These are phyloP conservation scores for Furcifer pardalis DNA, from an alignment of 2,797 vertebrate species.

Conservation along the genomic window DNA sequence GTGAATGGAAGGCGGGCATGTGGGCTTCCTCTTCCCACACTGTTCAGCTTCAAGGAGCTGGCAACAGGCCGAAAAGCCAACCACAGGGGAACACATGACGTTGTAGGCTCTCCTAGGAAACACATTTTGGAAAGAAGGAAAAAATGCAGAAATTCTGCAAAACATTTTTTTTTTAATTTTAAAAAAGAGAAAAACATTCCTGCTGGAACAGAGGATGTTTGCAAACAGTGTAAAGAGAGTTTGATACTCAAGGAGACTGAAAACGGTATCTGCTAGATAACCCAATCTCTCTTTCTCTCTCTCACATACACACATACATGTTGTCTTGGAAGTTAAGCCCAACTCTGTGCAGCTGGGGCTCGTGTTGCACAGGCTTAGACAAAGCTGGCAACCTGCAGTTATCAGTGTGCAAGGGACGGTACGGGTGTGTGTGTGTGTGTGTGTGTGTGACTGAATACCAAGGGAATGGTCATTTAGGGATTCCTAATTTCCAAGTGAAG, in stretches of 20 bases:
- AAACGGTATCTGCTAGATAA: too few species aligned
- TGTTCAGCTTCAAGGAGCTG: conserved; percentile 41
- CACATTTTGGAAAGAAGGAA: too few species aligned
- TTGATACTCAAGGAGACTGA: too few species aligned
- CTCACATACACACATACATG: too few species aligned
- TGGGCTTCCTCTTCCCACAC: conserved; percentile 40
- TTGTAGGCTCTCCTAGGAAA: conserved; percentile 46
- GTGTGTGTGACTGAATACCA: too few species aligned
- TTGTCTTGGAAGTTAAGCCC: not conserved
- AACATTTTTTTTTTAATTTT: not conserved
- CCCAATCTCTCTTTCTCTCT: too few species aligned
- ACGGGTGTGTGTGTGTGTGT: too few species aligned
- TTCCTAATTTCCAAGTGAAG: too few species aligned
- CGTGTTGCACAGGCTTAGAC: conserved; percentile 50
- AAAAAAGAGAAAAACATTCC: conserved; percentile 5
- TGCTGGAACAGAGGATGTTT: conserved; percentile 58
- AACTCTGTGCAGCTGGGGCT: not conserved
- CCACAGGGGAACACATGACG: conserved; percentile 39
- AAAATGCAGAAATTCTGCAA: too few species aligned
- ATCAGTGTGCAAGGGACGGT: too few species aligned
- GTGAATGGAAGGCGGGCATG: not conserved
- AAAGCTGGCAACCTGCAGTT: conserved; percentile 61
- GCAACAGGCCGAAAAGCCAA: not conserved
- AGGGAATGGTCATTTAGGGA: too few species aligned
- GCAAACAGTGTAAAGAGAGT: conserved; percentile 55